Evolutionary conservation across 1,140 invertebrate genomes (phyloP).

Genomic region (Aphelenchoides avenae): DNA sequence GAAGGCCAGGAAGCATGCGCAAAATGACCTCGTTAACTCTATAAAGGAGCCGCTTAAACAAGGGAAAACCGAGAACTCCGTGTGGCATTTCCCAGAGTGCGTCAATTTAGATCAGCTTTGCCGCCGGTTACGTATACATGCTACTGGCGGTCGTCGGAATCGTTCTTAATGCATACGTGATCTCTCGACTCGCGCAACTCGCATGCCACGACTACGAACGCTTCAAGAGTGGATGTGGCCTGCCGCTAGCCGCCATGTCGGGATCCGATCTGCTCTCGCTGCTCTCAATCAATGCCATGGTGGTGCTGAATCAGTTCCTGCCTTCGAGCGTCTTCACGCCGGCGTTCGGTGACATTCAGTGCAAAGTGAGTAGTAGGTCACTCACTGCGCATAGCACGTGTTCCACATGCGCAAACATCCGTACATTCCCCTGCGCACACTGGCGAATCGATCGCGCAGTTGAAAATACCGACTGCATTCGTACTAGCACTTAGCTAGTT

Average conservation of each 20-base stretch:
- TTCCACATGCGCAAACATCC: too few species aligned
- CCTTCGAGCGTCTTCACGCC: conserved; percentile 13
- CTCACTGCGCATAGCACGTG: too few species aligned
- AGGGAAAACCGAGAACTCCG: too few species aligned
- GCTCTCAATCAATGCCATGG: conserved; percentile 24
- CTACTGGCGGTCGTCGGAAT: conserved; percentile 33
- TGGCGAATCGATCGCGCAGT: too few species aligned
- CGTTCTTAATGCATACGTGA: conserved; percentile 35
- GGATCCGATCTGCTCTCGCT: conserved; percentile 32
- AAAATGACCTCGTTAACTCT: too few species aligned
- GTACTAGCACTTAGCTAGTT: conserved; percentile 8
- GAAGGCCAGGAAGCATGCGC: too few species aligned
- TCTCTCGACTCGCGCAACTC: conserved; percentile 30
- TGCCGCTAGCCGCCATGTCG: conserved; percentile 39
- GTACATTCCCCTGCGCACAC: too few species aligned
- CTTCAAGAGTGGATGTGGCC: conserved; percentile 36
- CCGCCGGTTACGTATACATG: conserved; percentile 40
- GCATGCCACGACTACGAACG: conserved; percentile 33
- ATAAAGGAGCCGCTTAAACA: too few species aligned
- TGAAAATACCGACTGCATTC: too few species aligned
- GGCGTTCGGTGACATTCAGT: conserved; percentile 16
- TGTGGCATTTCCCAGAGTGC: too few species aligned
- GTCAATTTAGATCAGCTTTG: conserved; percentile 29
- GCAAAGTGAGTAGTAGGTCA: too few species aligned
- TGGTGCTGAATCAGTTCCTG: conserved; percentile 30